These are phyloP conservation scores for Brachylomia viminalis DNA, from an alignment of 2,888 invertebrate genomes.

Conservation along the genomic window DNA sequence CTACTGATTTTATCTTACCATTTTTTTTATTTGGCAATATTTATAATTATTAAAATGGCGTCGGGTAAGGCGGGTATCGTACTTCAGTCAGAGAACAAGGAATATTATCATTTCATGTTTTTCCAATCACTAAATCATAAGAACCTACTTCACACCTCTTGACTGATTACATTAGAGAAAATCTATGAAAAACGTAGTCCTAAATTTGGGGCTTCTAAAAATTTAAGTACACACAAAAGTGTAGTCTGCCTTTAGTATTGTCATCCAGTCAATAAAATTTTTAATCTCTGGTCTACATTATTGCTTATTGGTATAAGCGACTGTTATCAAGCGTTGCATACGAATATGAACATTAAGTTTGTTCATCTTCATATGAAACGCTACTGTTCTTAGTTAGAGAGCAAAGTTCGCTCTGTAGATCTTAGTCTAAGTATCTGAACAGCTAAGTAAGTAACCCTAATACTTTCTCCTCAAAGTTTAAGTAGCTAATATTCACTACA, in stretches of 20 bases:
- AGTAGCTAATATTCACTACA: conserved; percentile 4
- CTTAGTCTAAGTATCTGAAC: not conserved
- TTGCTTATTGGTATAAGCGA: conserved; percentile 1
- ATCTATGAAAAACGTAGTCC: not conserved
- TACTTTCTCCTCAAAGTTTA: not conserved
- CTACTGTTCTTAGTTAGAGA: not conserved
- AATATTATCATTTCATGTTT: conserved; percentile 16
- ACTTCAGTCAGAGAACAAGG: conserved; percentile 27
- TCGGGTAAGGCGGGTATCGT: conserved; percentile 42
- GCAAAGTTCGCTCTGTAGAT: no score
- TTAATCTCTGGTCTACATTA: conserved; percentile 7
- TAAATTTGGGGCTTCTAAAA: conserved; percentile 12
- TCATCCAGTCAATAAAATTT: conserved; percentile 10
- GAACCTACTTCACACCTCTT: conserved; percentile 26
- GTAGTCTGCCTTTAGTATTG: conserved; percentile 1
- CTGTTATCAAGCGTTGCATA: not conserved
- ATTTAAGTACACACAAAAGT: conserved; percentile 31
- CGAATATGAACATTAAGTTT: not conserved
- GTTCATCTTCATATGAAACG: not conserved
- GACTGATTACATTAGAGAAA: conserved; percentile 37
- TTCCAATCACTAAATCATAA: conserved; percentile 30
- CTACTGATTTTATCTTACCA: conserved; percentile 70
- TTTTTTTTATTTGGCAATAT: conserved; percentile 74
- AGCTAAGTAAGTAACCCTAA: not conserved
- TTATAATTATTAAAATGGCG: conserved; percentile 65